Percentiles rank a stretch among this genome's conserved stretches.
Evolutionary conservation across 2,888 invertebrate species (phyloP).

Genomic region (Cantharis rustica): DNA sequence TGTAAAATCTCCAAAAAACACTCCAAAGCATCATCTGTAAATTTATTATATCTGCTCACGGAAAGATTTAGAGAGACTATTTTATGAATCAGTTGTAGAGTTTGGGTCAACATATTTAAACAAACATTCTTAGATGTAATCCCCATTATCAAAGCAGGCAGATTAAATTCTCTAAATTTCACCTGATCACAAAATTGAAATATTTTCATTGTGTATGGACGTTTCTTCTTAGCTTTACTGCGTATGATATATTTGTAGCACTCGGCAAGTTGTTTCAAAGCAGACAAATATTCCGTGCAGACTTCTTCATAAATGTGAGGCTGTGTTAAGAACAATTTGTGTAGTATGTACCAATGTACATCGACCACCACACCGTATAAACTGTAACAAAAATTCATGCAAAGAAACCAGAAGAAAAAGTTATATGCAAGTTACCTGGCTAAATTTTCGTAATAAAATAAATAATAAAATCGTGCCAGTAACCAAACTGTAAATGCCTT

Average conservation of each 20-base stretch:
- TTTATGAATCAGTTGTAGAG: constrained; percentile 43
- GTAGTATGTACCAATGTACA: constrained; percentile 62
- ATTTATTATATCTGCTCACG: constrained; percentile 35
- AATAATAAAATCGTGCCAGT: constrained; percentile 68
- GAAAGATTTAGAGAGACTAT: constrained; percentile 37
- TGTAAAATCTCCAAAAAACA: constrained; percentile 24
- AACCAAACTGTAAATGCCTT: constrained; percentile 69
- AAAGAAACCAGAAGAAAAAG: neutral
- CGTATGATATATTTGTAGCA: constrained; percentile 55
- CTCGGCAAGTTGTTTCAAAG: constrained; percentile 55
- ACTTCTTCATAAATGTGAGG: constrained; percentile 60
- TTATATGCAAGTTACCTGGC: constrained; percentile 50
- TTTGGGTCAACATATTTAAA: constrained; percentile 40
- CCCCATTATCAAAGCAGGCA: constrained; percentile 44
- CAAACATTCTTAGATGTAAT: constrained; percentile 38
- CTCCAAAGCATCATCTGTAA: neutral
- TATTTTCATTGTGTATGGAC: neutral
- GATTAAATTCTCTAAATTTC: constrained; percentile 39
- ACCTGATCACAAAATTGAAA: neutral
- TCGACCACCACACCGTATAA: constrained; percentile 60
- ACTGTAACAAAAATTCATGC: constrained; percentile 49
- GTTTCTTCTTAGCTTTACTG: neutral
- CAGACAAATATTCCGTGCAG: constrained; percentile 58
- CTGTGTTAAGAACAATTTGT: constrained; percentile 59
- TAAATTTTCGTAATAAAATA: constrained; percentile 62